phyloP scores from a whole-genome alignment of 1,140 invertebrate genomes.

The Drosophila pandora region DNA sequence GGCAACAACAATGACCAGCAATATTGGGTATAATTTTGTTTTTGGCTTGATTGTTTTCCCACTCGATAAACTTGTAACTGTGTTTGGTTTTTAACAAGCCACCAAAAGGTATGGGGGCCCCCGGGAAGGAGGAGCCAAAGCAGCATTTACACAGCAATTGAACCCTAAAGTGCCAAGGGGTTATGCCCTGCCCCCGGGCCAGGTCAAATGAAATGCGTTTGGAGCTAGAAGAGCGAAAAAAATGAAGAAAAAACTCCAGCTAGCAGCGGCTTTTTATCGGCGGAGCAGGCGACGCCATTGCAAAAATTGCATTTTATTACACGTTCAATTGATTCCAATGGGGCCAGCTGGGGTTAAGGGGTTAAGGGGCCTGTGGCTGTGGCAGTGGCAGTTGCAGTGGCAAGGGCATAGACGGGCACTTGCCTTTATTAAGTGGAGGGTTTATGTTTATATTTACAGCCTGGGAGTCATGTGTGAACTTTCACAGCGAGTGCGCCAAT shows the following conservation, averaged over 20 bases:
- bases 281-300: slow-evolving; percentile 37
- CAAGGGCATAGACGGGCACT: slow-evolving; percentile 32
- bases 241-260: slow-evolving; percentile 3
- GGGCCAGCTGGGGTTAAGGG: slow-evolving; percentile 11
- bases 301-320: slow-evolving; percentile 80
- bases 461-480: slow-evolving; percentile 39
- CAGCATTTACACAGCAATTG: slow-evolving; percentile 72
- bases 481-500: slow-evolving; percentile 10
- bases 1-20: slow-evolving; percentile 59
- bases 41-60: slow-evolving; percentile 21
- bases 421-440: slow-evolving; percentile 72
- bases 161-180: slow-evolving; percentile 72
- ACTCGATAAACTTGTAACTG: slow-evolving; percentile 61
- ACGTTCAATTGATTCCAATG: slow-evolving; percentile 74
- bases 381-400: slow-evolving; percentile 7
- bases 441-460: slow-evolving; percentile 78
- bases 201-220: slow-evolving; percentile 47
- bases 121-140: slow-evolving; percentile 3
- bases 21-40: slow-evolving; percentile 43
- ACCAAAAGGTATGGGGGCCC: slow-evolving; percentile 7
- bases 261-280: slow-evolving; percentile 14
- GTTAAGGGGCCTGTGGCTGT: background rate
- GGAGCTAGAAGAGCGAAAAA: slow-evolving; percentile 20
- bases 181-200: slow-evolving; percentile 27
- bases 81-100: slow-evolving; percentile 55